Evolutionary conservation across 1,140 invertebrate genomes (phyloP).

Genomic region (Drosophila arizonae): DNA sequence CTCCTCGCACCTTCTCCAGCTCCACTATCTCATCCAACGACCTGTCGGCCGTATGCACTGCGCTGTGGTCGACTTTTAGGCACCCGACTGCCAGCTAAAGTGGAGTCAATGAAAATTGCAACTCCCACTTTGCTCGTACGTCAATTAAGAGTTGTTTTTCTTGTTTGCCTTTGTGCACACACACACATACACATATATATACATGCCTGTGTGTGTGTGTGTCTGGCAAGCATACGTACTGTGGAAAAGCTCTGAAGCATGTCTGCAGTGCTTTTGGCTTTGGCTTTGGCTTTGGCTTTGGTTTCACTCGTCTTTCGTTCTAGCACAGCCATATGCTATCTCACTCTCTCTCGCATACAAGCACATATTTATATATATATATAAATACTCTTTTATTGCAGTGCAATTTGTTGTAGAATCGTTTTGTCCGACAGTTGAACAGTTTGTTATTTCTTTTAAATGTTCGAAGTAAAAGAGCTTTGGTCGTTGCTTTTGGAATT

Average conservation of each 20-base stretch:
- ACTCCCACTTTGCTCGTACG: constrained; percentile 82
- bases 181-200: constrained; percentile 7
- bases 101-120: constrained; percentile 82
- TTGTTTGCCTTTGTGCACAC: constrained; percentile 24
- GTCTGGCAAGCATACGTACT: constrained; percentile 7
- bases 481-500: constrained; percentile 62
- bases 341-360: constrained; percentile 14
- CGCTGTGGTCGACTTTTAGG: constrained; percentile 48
- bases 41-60: constrained; percentile 17
- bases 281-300: constrained; percentile 14
- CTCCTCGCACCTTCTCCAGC: neutral
- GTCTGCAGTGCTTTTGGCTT: constrained; percentile 48
- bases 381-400: constrained; percentile 70
- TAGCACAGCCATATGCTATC: constrained; percentile 14
- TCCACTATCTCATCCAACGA: neutral
- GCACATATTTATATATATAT: constrained; percentile 23
- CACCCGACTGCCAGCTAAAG: constrained; percentile 64
- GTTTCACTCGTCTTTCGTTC: constrained; percentile 21
- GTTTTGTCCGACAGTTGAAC: constrained; percentile 82
- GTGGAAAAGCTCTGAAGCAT: constrained; percentile 44
- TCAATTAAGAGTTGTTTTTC: constrained; percentile 74
- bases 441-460: constrained; percentile 82
- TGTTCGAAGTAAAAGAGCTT: constrained; percentile 75
- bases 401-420: constrained; percentile 82
- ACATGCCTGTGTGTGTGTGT: constrained; percentile 1